A percentile compares a stretch with the other conserved stretches of the same genome.
These are phyloP conservation scores for Priocnemis perturbator DNA, from an alignment of 2,888 invertebrate genomes.

Conservation along the genomic window DNA sequence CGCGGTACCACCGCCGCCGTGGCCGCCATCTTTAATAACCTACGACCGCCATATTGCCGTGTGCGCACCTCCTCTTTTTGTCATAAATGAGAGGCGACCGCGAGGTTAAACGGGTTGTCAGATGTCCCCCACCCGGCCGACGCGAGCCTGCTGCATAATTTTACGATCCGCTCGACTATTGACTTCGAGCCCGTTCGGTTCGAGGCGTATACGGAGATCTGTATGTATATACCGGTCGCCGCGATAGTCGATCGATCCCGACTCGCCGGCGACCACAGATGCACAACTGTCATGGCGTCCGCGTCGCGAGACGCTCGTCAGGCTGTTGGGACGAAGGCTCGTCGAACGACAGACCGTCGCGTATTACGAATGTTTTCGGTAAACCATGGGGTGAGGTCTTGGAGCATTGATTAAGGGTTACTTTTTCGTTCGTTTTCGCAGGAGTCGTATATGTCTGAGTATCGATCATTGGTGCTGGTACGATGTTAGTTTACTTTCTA, in stretches of 20 bases:
- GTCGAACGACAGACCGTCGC: too few species aligned
- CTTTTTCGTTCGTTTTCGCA: not conserved
- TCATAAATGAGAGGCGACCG: constrained; percentile 65
- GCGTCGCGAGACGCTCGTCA: too few species aligned
- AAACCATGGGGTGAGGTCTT: too few species aligned
- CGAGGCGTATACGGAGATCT: too few species aligned
- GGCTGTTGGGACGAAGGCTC: too few species aligned
- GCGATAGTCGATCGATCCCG: too few species aligned
- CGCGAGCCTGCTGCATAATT: constrained; percentile 64
- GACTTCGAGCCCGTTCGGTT: constrained; percentile 22
- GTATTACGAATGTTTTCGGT: too few species aligned
- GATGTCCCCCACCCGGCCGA: constrained; percentile 54
- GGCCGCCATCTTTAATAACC: constrained; percentile 72
- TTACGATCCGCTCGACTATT: constrained; percentile 56
- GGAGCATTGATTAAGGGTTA: too few species aligned
- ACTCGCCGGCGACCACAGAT: not conserved
- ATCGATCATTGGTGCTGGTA: not conserved
- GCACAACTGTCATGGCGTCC: too few species aligned
- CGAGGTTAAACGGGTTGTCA: constrained; percentile 71
- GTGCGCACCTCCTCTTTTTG: constrained; percentile 65
- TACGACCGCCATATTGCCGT: constrained; percentile 62
- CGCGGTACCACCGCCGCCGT: constrained; percentile 31
- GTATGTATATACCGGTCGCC: too few species aligned
- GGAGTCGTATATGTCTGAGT: not conserved
- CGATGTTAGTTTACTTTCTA: not conserved